A percentile compares a stretch with the other conserved stretches of the same genome.
These are phyloP conservation scores for Thymelicus lineola DNA, from an alignment of 2,888 invertebrate species.

Conservation along the genomic window DNA sequence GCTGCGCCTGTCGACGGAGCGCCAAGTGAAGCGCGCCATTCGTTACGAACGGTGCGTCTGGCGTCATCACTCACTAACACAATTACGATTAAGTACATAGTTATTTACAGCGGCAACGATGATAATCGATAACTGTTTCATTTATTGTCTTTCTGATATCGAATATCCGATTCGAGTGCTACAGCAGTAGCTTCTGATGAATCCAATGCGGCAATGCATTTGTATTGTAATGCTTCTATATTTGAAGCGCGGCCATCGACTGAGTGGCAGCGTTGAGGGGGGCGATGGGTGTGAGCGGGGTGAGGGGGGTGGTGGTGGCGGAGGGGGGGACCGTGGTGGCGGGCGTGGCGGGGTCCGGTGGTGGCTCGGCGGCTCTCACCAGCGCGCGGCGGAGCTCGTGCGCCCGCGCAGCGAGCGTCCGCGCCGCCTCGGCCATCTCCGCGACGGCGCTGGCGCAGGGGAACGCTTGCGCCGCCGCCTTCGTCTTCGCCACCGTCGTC, in stretches of 20 bases:
- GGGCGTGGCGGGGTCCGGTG: constrained; percentile 57
- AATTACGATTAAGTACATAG: constrained; percentile 35
- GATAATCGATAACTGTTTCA: constrained; percentile 29
- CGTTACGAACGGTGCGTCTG: neutral
- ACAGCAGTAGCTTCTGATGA: neutral
- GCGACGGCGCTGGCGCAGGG: constrained; percentile 96
- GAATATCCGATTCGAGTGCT: neutral
- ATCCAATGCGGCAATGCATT: neutral
- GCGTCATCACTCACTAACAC: constrained; percentile 14
- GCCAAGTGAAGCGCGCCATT: constrained; percentile 23
- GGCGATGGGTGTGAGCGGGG: constrained; percentile 65
- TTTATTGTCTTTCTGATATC: constrained; percentile 35
- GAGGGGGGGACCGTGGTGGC: constrained; percentile 69
- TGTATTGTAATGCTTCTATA: constrained; percentile 50
- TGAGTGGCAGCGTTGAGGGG: constrained; percentile 59
- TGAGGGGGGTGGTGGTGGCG: constrained; percentile 64
- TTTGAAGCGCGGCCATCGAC: constrained; percentile 69
- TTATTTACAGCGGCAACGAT: constrained; percentile 19
- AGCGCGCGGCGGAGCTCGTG: constrained; percentile 91
- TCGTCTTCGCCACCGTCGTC: constrained; percentile 93
- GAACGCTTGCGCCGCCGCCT: constrained; percentile 95
- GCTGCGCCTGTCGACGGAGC: constrained; percentile 24
- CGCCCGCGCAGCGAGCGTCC: constrained; percentile 93
- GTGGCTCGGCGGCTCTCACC: constrained; percentile 87
- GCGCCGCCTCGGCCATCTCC: constrained; percentile 96